phyloP scores from a whole-genome alignment of 2,113 vertebrate genomes.

The Platysteira castanea region DNA sequence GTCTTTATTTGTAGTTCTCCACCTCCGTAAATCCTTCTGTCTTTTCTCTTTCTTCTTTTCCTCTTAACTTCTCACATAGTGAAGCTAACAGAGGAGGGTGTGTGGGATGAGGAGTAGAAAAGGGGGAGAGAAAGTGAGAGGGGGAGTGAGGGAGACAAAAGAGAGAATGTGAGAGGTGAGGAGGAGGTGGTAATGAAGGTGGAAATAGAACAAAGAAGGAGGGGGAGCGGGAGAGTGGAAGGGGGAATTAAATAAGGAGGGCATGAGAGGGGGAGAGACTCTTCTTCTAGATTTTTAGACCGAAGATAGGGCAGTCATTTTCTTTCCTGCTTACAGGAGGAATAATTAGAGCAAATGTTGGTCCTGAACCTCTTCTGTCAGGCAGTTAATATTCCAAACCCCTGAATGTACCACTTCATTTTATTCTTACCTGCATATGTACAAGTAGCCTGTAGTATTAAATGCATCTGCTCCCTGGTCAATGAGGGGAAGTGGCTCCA shows the following conservation, averaged over 20 bases:
- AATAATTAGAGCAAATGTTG: conserved; percentile 9
- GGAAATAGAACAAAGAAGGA: conserved; percentile 58
- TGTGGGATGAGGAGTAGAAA: conserved; percentile 54
- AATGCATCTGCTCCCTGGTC: background rate
- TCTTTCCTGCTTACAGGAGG: background rate
- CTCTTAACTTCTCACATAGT: conserved; percentile 11
- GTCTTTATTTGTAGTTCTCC: conserved; percentile 42
- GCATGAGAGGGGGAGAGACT: background rate
- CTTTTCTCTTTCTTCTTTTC: conserved; percentile 52
- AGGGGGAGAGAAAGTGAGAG: conserved; percentile 10
- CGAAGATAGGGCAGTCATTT: background rate
- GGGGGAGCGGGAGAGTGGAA: background rate
- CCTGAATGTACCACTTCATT: background rate
- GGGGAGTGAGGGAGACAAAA: conserved; percentile 49
- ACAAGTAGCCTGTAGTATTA: background rate
- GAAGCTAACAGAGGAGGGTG: conserved; percentile 46
- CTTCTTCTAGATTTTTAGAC: background rate
- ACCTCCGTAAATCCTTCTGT: conserved; percentile 47
- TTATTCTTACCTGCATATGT: background rate
- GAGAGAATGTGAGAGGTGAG: conserved; percentile 44
- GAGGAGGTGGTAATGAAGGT: conserved; percentile 55
- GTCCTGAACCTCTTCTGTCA: background rate
- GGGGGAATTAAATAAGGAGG: conserved; percentile 14
- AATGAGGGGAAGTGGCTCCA: background rate
- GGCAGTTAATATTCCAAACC: background rate